Evolutionary conservation across 2,888 invertebrate species (phyloP).

Genomic region (Dicranocentrus wangi): DNA sequence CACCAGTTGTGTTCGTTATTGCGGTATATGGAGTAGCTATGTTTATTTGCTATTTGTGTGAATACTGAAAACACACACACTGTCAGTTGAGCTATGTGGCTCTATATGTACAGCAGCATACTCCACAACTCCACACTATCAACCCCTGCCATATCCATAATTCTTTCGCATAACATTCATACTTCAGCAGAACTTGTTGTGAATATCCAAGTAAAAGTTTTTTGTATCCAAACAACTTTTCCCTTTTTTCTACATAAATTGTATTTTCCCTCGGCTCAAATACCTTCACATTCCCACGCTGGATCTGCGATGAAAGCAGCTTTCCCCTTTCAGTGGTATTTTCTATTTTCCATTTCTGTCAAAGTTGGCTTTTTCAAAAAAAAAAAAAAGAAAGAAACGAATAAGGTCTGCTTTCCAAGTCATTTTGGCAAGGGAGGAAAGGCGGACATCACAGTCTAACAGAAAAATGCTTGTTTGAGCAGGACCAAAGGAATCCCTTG

Average conservation of each 20-base stretch:
- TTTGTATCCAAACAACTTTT: conserved; percentile 11
- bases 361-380: conserved; percentile 50
- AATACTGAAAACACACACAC: neutral
- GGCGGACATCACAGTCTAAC: conserved; percentile 35
- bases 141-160: conserved; percentile 42
- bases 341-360: conserved; percentile 54
- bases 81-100: conserved; percentile 6
- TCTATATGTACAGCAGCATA: neutral
- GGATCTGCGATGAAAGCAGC: conserved; percentile 47
- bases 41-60: conserved; percentile 2
- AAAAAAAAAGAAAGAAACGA: conserved; percentile 21
- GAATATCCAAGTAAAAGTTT: conserved; percentile 18
- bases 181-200: conserved; percentile 21
- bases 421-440: conserved; percentile 42
- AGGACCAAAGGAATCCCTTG: conserved; percentile 11
- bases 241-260: conserved; percentile 48
- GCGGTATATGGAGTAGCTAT: no score
- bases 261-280: conserved; percentile 40
- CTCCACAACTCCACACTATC: neutral
- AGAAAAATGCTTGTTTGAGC: conserved; percentile 30
- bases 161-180: conserved; percentile 39
- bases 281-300: conserved; percentile 54
- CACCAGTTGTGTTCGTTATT: conserved; percentile 14
- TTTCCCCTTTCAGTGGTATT: conserved; percentile 26
- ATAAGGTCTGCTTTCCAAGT: conserved; percentile 19